Conservation (phyloP, 2,888 invertebrate species). For the Scrobipalpa atriplicella region DNA sequence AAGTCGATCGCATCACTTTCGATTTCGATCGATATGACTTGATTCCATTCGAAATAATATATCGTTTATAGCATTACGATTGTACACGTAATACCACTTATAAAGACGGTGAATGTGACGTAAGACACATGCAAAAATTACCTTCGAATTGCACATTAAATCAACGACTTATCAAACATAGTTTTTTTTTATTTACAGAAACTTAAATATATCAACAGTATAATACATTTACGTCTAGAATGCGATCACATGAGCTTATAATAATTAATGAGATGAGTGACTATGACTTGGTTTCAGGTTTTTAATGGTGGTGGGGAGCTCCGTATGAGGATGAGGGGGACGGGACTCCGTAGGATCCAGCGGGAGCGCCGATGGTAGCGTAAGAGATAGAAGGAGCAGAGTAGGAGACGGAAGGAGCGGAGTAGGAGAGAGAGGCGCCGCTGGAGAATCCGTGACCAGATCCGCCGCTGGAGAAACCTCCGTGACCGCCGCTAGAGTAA, state of each 20-base stretch:
- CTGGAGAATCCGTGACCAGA: conserved; percentile 48
- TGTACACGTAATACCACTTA: conserved; percentile 37
- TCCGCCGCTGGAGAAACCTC: too few species aligned
- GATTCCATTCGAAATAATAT: conserved; percentile 35
- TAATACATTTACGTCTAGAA: conserved; percentile 75
- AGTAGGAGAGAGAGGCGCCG: conserved; percentile 59
- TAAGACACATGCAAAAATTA: conserved; percentile 32
- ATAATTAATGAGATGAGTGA: conserved; percentile 73
- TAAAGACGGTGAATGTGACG: conserved; percentile 34
- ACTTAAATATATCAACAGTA: conserved; percentile 74
- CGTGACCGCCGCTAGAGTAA: too few species aligned
- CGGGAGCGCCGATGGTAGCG: conserved; percentile 69
- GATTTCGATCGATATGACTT: conserved; percentile 39
- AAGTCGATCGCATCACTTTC: conserved; percentile 54
- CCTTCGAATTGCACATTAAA: conserved; percentile 2
- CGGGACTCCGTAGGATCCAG: conserved; percentile 78
- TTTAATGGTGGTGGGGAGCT: conserved; percentile 61
- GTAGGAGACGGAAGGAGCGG: conserved; percentile 58
- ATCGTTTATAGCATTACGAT: conserved; percentile 48
- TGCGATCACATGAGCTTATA: conserved; percentile 76
- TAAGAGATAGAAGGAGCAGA: conserved; percentile 56
- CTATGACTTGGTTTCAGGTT: conserved; percentile 60
- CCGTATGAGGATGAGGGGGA: conserved; percentile 74
- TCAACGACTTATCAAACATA: conserved; percentile 56
- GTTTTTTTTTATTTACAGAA: conserved; percentile 80